Evolutionary conservation across 2,888 invertebrate species (phyloP).

Genomic region (Beris chalybata): DNA sequence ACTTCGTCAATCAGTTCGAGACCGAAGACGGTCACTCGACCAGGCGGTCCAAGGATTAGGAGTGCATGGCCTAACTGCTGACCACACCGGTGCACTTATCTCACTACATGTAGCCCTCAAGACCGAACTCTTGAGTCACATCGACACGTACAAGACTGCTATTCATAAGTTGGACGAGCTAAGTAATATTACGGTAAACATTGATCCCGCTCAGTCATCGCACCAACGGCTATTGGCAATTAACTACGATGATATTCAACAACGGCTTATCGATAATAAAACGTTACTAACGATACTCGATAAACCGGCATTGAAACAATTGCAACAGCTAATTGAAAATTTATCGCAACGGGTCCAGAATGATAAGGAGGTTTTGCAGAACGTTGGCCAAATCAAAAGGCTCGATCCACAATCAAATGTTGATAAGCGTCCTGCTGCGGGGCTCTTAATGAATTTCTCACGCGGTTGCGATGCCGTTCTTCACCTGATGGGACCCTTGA

Average conservation of each 20-base stretch:
- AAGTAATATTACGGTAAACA: slow-evolving; percentile 62
- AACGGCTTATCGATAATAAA: slow-evolving; percentile 89
- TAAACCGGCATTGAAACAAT: slow-evolving; percentile 77
- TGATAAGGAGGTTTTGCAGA: slow-evolving; percentile 84
- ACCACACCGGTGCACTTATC: slow-evolving; percentile 65
- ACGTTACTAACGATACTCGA: slow-evolving; percentile 82
- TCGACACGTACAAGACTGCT: slow-evolving; percentile 84
- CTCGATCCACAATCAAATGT: slow-evolving; percentile 66
- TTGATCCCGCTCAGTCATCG: slow-evolving; percentile 80
- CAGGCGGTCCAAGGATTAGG: slow-evolving; percentile 85
- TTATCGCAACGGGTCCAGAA: slow-evolving; percentile 82
- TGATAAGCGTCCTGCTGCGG: slow-evolving; percentile 69
- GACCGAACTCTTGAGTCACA: slow-evolving; percentile 78
- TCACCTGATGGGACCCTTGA: slow-evolving; percentile 68
- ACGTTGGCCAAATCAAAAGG: slow-evolving; percentile 68
- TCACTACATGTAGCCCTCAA: slow-evolving; percentile 82
- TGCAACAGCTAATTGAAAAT: slow-evolving; percentile 67
- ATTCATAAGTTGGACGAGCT: slow-evolving; percentile 82
- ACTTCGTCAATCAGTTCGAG: slow-evolving; percentile 67
- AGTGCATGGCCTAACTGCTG: slow-evolving; percentile 80
- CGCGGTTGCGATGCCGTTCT: slow-evolving; percentile 75
- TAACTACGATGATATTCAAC: slow-evolving; percentile 83
- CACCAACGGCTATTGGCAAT: slow-evolving; percentile 87
- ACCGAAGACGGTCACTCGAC: slow-evolving; percentile 73
- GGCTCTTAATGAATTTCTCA: slow-evolving; percentile 73